Percentiles rank a stretch among this genome's conserved stretches.
phyloP scores from a whole-genome alignment of 2,888 invertebrate genomes.

The Lepidocyrtoides sp. region DNA sequence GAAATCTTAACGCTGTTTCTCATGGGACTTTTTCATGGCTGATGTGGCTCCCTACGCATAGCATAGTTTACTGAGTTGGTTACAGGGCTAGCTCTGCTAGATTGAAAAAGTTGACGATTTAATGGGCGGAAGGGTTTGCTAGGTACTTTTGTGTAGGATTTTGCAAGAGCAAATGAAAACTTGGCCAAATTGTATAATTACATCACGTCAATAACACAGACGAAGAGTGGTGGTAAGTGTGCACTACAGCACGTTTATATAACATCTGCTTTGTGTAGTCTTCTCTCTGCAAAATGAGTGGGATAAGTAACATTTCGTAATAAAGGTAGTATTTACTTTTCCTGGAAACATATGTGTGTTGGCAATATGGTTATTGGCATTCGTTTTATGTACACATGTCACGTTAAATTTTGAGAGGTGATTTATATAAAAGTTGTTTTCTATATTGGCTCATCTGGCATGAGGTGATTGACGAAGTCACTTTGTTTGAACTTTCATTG shows the following conservation, averaged over 20 bases:
- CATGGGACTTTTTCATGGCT: background rate
- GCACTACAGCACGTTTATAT: constrained; percentile 7
- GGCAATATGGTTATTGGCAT: background rate
- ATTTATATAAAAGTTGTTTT: background rate
- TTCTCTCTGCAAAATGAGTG: background rate
- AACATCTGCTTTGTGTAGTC: background rate
- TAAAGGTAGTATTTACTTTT: constrained; percentile 15
- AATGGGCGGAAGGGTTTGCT: background rate
- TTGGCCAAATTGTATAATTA: constrained; percentile 40
- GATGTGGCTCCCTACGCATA: background rate
- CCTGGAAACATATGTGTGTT: background rate
- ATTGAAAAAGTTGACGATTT: constrained; percentile 38
- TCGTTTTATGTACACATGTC: too few species aligned
- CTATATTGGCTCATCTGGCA: background rate
- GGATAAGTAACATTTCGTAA: background rate
- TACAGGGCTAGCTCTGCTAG: background rate
- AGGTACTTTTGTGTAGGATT: constrained; percentile 4
- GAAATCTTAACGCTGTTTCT: background rate
- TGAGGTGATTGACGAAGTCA: background rate
- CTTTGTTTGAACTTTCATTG: background rate
- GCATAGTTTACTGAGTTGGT: constrained; percentile 8
- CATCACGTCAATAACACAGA: background rate
- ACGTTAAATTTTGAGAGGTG: background rate
- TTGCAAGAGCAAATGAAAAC: background rate
- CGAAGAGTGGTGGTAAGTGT: background rate